A percentile compares a stretch with the other conserved stretches of the same genome.
Conservation (phyloP, 2,888 invertebrate species). For the Therioaphis trifolii region DNA sequence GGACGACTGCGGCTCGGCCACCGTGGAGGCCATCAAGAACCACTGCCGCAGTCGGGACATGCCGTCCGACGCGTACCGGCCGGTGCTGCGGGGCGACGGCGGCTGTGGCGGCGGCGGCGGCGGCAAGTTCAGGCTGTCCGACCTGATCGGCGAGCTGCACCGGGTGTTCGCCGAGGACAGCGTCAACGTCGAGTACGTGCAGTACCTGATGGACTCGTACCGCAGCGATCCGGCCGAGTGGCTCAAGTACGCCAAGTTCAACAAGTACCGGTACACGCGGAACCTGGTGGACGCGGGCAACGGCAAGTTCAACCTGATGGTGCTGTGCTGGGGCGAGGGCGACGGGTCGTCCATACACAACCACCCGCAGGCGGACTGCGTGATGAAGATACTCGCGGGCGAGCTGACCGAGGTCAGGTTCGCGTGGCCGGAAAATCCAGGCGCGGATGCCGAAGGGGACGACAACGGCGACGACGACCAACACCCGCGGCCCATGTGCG, state of each 20-base stretch:
- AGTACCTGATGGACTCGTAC: constrained; percentile 82
- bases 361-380: constrained; percentile 95
- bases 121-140: constrained; percentile 66
- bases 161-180: constrained; percentile 81
- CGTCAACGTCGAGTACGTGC: constrained; percentile 92
- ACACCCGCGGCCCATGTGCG: constrained; percentile 71
- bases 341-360: constrained; percentile 96
- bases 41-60: constrained; percentile 41
- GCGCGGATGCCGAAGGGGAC: constrained; percentile 68
- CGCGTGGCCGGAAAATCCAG: constrained; percentile 70
- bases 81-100: constrained; percentile 19
- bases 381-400: constrained; percentile 93
- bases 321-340: constrained; percentile 97
- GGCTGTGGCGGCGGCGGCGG: background rate
- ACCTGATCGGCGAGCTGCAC: constrained; percentile 78
- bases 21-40: background rate
- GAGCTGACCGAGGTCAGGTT: constrained; percentile 81
- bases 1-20: background rate
- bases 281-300: constrained; percentile 97
- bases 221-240: constrained; percentile 91
- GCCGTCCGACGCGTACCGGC: constrained; percentile 40
- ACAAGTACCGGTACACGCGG: constrained; percentile 82
- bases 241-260: constrained; percentile 86
- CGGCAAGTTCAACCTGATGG: constrained; percentile 96
- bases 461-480: constrained; percentile 69